phyloP scores from a whole-genome alignment of 2,113 vertebrate species.

The Cochlearius cochlearius region DNA sequence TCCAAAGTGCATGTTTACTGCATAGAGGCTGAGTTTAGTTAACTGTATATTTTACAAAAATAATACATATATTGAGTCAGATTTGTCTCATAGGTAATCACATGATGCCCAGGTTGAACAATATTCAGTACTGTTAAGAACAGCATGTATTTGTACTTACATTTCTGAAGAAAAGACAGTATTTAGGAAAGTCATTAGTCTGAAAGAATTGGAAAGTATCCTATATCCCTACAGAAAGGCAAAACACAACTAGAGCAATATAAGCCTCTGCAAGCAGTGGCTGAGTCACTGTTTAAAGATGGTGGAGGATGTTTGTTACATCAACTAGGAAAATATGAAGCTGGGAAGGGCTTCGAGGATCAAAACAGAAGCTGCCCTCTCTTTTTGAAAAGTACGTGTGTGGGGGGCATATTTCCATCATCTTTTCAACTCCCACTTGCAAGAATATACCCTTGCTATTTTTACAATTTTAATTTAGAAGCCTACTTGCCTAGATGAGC shows the following conservation, averaged over 20 bases:
- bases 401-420: fast-evolving
- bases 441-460: background rate
- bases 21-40: constrained; percentile 12
- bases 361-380: background rate
- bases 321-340: background rate
- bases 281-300: background rate
- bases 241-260: background rate
- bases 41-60: constrained; percentile 40
- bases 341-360: background rate
- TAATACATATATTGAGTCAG: background rate
- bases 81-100: constrained; percentile 46
- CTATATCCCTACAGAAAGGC: background rate
- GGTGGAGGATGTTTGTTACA: background rate
- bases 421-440: background rate
- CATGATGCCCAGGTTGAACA: background rate
- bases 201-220: background rate
- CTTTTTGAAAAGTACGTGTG: background rate
- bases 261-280: background rate
- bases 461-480: background rate
- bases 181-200: background rate
- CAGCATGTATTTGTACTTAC: background rate
- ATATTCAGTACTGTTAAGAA: background rate
- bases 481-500: background rate
- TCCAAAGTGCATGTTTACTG: constrained; percentile 48
- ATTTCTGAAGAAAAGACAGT: background rate